A percentile compares a stretch with the other conserved stretches of the same genome.
Evolutionary conservation across 2,797 vertebrate genomes (phyloP).

Genomic region (Crocodylus rhombifer): DNA sequence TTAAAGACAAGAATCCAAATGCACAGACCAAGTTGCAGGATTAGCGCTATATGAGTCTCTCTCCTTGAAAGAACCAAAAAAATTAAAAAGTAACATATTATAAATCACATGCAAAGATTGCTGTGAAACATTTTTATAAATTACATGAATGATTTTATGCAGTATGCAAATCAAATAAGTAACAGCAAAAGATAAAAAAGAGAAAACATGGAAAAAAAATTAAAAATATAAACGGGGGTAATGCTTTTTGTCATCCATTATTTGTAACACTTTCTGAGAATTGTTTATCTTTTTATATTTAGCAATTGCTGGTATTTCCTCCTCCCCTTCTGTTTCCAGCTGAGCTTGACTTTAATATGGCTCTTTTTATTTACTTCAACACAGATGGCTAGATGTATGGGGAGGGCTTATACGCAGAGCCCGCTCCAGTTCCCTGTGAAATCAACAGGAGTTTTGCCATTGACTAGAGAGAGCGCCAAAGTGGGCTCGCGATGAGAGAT

Average conservation of each 20-base stretch:
- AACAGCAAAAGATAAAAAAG: neutral
- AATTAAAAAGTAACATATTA: neutral
- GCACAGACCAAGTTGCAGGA: neutral
- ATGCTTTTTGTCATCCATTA: neutral
- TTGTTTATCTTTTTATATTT: slow-evolving; percentile 33
- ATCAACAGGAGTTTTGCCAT: slow-evolving; percentile 48
- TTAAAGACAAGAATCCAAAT: neutral
- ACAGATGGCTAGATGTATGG: slow-evolving; percentile 39
- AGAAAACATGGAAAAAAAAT: neutral
- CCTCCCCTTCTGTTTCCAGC: slow-evolving; percentile 53
- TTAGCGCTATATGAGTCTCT: slow-evolving; percentile 15
- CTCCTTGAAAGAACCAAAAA: slow-evolving; percentile 18
- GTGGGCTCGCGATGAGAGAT: neutral
- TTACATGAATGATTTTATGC: neutral
- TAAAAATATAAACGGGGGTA: neutral
- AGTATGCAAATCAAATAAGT: neutral
- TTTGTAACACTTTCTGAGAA: slow-evolving; percentile 45
- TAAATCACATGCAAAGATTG: neutral
- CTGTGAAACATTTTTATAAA: neutral
- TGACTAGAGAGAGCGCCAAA: slow-evolving; percentile 20
- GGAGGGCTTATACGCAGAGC: neutral
- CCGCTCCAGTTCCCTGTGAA: slow-evolving; percentile 13
- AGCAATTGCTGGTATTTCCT: slow-evolving; percentile 46
- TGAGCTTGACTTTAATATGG: slow-evolving; percentile 41
- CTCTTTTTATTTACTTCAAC: slow-evolving; percentile 55